phyloP scores from a whole-genome alignment of 2,888 invertebrate genomes.

The Plemyria rubiginata region DNA sequence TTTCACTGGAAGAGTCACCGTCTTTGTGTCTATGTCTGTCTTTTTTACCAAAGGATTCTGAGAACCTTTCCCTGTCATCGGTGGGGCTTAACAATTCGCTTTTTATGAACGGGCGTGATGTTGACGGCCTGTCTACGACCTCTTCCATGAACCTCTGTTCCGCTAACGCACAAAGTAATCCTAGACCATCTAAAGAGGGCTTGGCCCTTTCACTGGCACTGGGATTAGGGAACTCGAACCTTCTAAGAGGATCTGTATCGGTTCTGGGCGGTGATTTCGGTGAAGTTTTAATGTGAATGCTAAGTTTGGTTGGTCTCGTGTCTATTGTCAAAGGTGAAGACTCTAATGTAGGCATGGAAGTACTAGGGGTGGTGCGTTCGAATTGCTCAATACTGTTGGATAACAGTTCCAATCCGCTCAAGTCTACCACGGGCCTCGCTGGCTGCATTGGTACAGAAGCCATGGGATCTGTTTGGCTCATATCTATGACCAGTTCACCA shows the following conservation, averaged over 20 bases:
- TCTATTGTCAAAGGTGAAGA: conserved; percentile 68
- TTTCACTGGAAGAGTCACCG: conserved; percentile 71
- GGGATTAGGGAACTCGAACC: conserved; percentile 71
- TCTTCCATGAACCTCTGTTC: conserved; percentile 94
- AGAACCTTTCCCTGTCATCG: conserved; percentile 51
- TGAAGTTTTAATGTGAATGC: conserved; percentile 76
- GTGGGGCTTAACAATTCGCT: conserved; percentile 71
- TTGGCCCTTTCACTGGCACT: conserved; percentile 64
- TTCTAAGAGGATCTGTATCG: conserved; percentile 67
- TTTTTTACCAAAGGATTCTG: conserved; percentile 60
- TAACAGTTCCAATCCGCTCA: conserved; percentile 92
- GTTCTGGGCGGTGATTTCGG: conserved; percentile 73
- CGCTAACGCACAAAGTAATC: conserved; percentile 92
- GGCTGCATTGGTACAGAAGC: conserved; percentile 40
- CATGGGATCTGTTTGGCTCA: conserved; percentile 64
- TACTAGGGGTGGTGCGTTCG: conserved; percentile 82
- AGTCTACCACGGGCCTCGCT: conserved; percentile 83
- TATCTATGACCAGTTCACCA: conserved; percentile 78
- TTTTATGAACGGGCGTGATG: conserved; percentile 71
- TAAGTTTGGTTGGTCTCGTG: conserved; percentile 71
- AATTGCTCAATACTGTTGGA: conserved; percentile 94
- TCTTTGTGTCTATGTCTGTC: conserved; percentile 72
- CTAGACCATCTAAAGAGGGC: conserved; percentile 87
- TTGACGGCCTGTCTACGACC: conserved; percentile 76
- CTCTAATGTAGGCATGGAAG: conserved; percentile 66